Evolutionary conservation across 2,113 vertebrate species (phyloP).

Genomic region (Rattus rattus): DNA sequence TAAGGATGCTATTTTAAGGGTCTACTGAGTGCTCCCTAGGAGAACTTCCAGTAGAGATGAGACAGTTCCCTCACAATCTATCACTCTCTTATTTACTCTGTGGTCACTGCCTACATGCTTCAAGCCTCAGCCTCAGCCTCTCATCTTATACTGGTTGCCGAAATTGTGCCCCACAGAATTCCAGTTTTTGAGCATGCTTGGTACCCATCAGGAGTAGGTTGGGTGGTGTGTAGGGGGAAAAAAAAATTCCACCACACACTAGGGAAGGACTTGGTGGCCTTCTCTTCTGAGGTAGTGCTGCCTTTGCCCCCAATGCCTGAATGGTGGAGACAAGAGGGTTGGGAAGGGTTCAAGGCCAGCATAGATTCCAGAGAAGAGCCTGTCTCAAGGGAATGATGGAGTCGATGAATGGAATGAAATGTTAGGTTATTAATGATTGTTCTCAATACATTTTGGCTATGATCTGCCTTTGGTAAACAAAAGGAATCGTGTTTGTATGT

Average conservation of each 20-base stretch:
- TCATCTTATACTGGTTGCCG: background rate
- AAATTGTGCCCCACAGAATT: background rate
- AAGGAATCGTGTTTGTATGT: background rate
- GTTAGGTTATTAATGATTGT: background rate
- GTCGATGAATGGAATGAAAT: too few relatives aligned
- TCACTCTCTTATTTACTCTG: background rate
- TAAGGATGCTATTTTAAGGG: constrained; percentile 76
- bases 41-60: constrained; percentile 62
- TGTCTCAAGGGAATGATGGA: background rate
- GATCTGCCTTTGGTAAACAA: background rate
- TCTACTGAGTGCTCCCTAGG: constrained; percentile 64
- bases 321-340: background rate
- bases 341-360: background rate
- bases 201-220: background rate
- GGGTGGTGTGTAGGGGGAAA: background rate
- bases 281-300: background rate
- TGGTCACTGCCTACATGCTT: background rate
- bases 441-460: too few relatives aligned
- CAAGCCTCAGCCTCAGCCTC: background rate
- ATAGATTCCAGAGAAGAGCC: background rate
- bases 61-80: background rate
- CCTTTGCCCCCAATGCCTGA: background rate
- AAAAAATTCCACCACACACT: background rate
- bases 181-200: background rate
- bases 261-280: background rate